Base-by-base conservation (phyloP, 2,113 vertebrate species). In the Phaethornis superciliosus region DNA sequence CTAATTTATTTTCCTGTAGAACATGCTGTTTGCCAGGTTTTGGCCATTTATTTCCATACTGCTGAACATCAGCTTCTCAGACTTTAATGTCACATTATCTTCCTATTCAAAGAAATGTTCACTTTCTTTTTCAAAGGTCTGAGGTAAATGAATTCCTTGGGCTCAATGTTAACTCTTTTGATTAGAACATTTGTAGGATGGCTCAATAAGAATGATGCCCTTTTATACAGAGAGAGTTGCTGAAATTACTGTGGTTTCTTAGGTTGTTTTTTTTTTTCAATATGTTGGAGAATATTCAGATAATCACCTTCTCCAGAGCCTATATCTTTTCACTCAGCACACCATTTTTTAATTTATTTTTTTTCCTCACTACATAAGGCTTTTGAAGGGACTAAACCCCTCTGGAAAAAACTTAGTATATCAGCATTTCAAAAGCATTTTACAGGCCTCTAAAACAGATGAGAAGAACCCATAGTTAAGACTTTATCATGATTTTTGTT, bases 1-100 rank as follows among this genome's bases (percentile, higher is more conserved):
- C 85, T 95, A 69, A 96, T 96, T 96, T 95, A 94, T 91, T 93
- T 90, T 42, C 81, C 52, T 69, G 86, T 79, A 95, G 89, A 94
- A 92, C 90, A 96, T 90, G 94, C 68, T 81, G 76, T 80, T 96
- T 91, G 87, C 90, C 88, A 89, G 74, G 68, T 70, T 85, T 86
- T 14, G 85, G 87, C 74, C 70, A 88, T 96, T 95, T 93, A 94
- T 95, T 97, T 95, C 77, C 37, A 17, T 35, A 28, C 56, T 2
- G 9, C 33, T 15, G 40, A 79, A 79, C 46, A 89, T 49, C 75
- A 92, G 7, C 64, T 84, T 92, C 81, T 81, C 47, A 14, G 65
- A 82, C 17, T 91, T 87, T 44, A 90, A 91, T 72, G 65, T 42
- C 77, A 85, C 46, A 16, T 94, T 86, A 88, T 75, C 69, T 90